A percentile compares a stretch with the other conserved stretches of the same genome.
Evolutionary conservation across 2,113 vertebrate species (phyloP).

Genomic region (Takifugu bimaculatus): DNA sequence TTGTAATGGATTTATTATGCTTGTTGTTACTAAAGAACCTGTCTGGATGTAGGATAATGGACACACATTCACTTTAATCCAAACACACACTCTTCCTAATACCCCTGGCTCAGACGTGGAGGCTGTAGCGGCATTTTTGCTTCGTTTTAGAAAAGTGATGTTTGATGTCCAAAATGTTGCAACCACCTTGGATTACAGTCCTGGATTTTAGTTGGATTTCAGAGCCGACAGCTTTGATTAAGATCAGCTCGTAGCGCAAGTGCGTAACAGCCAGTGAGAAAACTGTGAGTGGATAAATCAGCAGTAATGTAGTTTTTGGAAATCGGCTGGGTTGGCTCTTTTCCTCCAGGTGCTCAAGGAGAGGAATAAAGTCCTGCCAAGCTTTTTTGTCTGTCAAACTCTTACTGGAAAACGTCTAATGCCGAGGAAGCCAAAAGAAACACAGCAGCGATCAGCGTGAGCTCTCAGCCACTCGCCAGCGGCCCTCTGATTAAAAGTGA

Average conservation of each 20-base stretch:
- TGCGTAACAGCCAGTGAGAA: slow-evolving; percentile 8
- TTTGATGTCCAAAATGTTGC: not conserved
- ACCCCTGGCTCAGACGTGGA: not conserved
- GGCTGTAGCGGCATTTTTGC: not conserved
- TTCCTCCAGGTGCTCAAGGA: slow-evolving; percentile 42
- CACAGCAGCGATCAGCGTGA: slow-evolving; percentile 55
- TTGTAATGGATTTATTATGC: too few relatives aligned
- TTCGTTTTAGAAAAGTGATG: not conserved
- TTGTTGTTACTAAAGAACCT: too few relatives aligned
- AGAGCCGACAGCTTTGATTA: slow-evolving; percentile 22
- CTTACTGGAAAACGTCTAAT: slow-evolving; percentile 58
- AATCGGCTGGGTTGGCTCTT: slow-evolving; percentile 1
- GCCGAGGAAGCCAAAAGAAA: slow-evolving; percentile 55
- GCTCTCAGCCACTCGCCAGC: slow-evolving; percentile 27
- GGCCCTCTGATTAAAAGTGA: slow-evolving; percentile 47
- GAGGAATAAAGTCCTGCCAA: slow-evolving; percentile 39
- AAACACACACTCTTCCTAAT: not conserved
- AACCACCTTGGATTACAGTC: slow-evolving; percentile 18
- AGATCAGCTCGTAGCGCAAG: not conserved
- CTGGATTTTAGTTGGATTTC: slow-evolving; percentile 8
- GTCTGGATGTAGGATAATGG: too few relatives aligned
- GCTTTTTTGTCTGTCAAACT: slow-evolving; percentile 38
- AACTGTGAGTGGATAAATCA: slow-evolving; percentile 30
- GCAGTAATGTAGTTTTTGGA: slow-evolving; percentile 33
- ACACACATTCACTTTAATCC: not conserved